phyloP scores from a whole-genome alignment of 2,888 invertebrate genomes.

The Tuberolachnus salignus region DNA sequence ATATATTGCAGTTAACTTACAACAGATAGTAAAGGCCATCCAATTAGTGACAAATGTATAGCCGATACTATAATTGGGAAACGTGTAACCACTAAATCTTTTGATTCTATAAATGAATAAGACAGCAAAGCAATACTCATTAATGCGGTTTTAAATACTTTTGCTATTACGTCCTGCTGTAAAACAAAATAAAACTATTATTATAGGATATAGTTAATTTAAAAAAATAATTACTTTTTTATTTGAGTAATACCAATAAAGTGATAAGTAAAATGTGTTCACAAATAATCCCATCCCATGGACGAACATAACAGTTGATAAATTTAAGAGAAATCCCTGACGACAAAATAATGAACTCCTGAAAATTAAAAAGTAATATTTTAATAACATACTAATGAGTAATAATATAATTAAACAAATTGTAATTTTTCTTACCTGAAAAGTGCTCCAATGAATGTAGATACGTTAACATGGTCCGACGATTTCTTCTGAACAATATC shows the following conservation, averaged over 20 bases:
- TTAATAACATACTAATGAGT: no score
- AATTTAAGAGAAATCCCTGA: conserved; percentile 30
- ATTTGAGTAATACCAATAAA: conserved; percentile 41
- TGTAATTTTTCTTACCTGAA: conserved; percentile 21
- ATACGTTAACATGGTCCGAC: conserved; percentile 26
- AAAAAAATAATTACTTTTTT: conserved; percentile 16
- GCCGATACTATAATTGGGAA: conserved; percentile 28
- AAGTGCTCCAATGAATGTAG: conserved; percentile 37
- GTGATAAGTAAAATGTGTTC: conserved; percentile 24
- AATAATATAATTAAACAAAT: no score
- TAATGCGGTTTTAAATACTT: not conserved
- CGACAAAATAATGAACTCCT: conserved; percentile 49
- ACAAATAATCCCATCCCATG: conserved; percentile 33
- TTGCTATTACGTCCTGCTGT: not conserved
- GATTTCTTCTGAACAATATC: conserved; percentile 34
- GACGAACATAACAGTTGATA: conserved; percentile 30
- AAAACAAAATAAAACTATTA: not conserved
- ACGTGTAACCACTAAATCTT: conserved; percentile 19
- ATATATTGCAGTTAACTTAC: conserved; percentile 7
- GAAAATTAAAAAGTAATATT: not conserved
- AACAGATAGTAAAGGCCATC: conserved; percentile 41
- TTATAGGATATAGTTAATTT: not conserved
- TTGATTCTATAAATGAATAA: conserved; percentile 50
- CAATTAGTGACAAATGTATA: conserved; percentile 31
- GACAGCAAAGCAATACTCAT: not conserved